These are phyloP conservation scores for Morpho achilles DNA, from an alignment of 2,888 invertebrate species.

Conservation along the genomic window DNA sequence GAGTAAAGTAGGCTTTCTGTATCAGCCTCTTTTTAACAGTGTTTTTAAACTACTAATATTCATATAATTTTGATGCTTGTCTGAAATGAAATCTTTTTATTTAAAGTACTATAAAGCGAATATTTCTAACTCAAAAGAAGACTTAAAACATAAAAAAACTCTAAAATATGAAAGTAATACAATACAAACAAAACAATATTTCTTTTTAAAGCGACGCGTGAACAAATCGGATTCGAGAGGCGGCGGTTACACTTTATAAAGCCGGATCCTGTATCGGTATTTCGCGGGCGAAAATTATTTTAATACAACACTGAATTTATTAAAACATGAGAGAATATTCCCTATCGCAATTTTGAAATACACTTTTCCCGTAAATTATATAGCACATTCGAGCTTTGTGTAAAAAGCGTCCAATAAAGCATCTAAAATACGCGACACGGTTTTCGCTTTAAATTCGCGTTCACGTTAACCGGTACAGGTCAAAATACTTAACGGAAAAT, in stretches of 20 bases:
- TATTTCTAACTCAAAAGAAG: no score
- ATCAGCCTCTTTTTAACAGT: no score
- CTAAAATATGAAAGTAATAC: no score
- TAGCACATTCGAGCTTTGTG: constrained; percentile 19
- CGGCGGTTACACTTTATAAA: neutral
- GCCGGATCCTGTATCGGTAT: constrained; percentile 4
- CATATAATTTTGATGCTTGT: no score
- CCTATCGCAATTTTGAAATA: constrained; percentile 13
- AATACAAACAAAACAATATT: neutral
- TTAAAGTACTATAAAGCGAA: no score
- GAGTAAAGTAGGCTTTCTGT: no score
- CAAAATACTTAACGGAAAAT: constrained; percentile 1
- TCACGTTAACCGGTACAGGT: neutral
- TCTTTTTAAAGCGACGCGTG: constrained; percentile 1
- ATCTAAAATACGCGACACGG: constrained; percentile 11
- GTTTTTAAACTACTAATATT: no score
- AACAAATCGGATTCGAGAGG: constrained; percentile 2
- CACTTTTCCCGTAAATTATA: constrained; percentile 16
- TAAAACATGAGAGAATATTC: constrained; percentile 13
- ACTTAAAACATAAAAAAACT: no score
- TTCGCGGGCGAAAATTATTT: constrained; percentile 15
- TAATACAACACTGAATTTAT: constrained; percentile 13
- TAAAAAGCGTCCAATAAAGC: constrained; percentile 16
- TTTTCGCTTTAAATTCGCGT: constrained; percentile 15
- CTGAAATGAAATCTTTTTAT: no score